Evolutionary conservation across 2,888 invertebrate species (phyloP).

Genomic region (Trimorus sp.): DNA sequence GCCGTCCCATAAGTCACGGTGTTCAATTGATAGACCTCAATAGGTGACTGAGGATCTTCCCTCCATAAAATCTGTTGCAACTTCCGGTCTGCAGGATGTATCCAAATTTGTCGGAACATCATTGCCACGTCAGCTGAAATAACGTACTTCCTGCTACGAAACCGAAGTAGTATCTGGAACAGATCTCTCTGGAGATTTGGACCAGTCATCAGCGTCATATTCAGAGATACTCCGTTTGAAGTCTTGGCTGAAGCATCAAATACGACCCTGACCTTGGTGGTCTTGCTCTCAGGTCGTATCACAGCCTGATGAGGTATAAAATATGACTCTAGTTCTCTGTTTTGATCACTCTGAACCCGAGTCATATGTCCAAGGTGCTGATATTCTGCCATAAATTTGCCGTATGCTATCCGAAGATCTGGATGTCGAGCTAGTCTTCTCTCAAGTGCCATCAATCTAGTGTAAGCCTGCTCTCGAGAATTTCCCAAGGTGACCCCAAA

Average conservation of each 20-base stretch:
- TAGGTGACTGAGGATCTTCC: constrained; percentile 7
- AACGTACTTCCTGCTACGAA: constrained; percentile 41
- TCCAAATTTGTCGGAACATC: constrained; percentile 36
- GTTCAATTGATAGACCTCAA: constrained; percentile 38
- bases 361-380: constrained; percentile 45
- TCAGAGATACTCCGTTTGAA: background rate
- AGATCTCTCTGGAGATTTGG: constrained; percentile 19
- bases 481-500: constrained; percentile 33
- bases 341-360: background rate
- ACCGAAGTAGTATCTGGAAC: constrained; percentile 26
- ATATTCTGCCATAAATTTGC: constrained; percentile 55
- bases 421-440: constrained; percentile 31
- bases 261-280: constrained; percentile 2
- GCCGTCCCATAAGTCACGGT: constrained; percentile 69
- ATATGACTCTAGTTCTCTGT: constrained; percentile 48
- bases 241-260: constrained; percentile 1
- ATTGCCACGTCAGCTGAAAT: constrained; percentile 54
- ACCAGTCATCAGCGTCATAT: background rate
- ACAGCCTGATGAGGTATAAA: constrained; percentile 70
- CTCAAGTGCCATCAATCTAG: constrained; percentile 41
- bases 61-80: constrained; percentile 71
- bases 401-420: constrained; percentile 35
- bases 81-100: constrained; percentile 42
- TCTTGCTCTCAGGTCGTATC: background rate
- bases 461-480: constrained; percentile 36